phyloP scores from a whole-genome alignment of 2,797 vertebrate genomes.

The Nothura maculosa region DNA sequence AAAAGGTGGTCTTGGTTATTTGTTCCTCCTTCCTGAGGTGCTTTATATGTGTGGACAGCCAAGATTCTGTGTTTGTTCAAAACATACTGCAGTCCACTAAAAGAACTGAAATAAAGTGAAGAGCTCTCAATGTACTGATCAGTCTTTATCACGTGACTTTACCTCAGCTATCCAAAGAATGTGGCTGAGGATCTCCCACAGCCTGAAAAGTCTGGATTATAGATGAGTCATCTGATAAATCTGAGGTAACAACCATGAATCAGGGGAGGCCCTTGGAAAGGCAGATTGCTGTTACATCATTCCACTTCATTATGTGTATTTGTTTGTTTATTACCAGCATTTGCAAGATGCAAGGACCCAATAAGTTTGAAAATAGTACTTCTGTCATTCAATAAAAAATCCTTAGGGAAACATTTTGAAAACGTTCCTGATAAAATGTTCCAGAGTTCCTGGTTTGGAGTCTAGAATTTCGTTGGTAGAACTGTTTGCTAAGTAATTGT shows the following conservation, averaged over 20 bases:
- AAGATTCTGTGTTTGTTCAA: neutral
- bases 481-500: neutral
- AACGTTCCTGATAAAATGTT: neutral
- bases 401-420: neutral
- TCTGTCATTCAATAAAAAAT: neutral
- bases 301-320: neutral
- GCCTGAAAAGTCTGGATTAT: neutral
- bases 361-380: neutral
- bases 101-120: neutral
- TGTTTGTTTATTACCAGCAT: conserved; percentile 11
- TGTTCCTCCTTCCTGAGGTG: neutral
- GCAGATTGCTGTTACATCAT: neutral
- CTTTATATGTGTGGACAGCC: neutral
- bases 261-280: neutral
- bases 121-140: neutral
- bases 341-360: neutral
- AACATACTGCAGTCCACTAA: neutral
- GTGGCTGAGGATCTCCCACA: neutral
- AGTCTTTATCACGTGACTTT: neutral
- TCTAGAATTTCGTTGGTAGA: neutral
- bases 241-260: neutral
- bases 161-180: conserved; percentile 7
- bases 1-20: neutral
- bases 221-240: conserved; percentile 27
- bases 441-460: neutral